Percentiles rank a stretch among this genome's conserved stretches.
Conservation (phyloP, 2,797 vertebrate genomes). For the Oceanodroma leucorhoa region DNA sequence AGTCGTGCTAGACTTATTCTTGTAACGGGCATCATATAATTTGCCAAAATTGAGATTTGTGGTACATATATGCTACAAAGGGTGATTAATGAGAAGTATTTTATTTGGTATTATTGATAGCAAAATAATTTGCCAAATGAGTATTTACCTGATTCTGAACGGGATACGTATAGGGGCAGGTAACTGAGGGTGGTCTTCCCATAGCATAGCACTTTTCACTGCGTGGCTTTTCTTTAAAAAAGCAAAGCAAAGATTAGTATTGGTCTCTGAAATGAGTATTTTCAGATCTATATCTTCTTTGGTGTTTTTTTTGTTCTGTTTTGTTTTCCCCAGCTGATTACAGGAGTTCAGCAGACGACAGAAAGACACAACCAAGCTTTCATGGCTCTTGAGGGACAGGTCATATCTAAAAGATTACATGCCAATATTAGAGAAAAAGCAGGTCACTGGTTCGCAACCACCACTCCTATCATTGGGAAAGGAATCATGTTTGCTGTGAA, state of each 20-base stretch:
- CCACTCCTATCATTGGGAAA: constrained; percentile 91
- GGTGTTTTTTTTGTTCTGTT: neutral
- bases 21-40: neutral
- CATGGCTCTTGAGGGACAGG: constrained; percentile 94
- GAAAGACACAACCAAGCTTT: constrained; percentile 98
- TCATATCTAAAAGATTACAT: constrained; percentile 89
- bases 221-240: neutral
- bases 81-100: neutral
- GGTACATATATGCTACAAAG: neutral
- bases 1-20: neutral
- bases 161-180: accelerated
- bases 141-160: neutral
- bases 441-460: constrained; percentile 97
- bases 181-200: neutral
- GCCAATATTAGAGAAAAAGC: constrained; percentile 87
- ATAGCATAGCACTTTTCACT: neutral
- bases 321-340: constrained; percentile 85
- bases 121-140: neutral
- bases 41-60: neutral
- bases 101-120: neutral
- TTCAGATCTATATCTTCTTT: neutral
- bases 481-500: constrained; percentile 96
- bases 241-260: neutral
- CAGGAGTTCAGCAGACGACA: constrained; percentile 94
- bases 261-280: neutral